A percentile compares a stretch with the other conserved stretches of the same genome.
Evolutionary conservation across 2,888 invertebrate species (phyloP).

Genomic region (Sphaeridia pumilis): DNA sequence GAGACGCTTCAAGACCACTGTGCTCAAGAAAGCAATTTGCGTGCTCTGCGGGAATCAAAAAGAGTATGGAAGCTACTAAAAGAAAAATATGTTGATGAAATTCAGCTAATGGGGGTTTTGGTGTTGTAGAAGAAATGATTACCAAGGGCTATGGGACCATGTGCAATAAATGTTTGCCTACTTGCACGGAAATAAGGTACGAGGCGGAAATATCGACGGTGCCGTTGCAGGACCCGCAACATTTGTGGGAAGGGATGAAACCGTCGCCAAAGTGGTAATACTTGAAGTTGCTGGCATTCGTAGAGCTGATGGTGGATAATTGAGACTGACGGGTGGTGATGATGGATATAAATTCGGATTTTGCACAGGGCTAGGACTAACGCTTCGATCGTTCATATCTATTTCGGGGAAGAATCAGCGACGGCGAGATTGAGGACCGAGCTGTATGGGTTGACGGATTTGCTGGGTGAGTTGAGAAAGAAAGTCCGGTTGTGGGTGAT

Average conservation of each 20-base stretch:
- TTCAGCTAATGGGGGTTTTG: no score
- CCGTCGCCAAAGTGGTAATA: slow-evolving; percentile 9
- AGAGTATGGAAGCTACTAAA: slow-evolving; percentile 24
- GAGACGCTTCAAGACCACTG: slow-evolving; percentile 14
- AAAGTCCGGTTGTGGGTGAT: no score
- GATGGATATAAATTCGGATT: background rate
- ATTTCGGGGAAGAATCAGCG: slow-evolving; percentile 27
- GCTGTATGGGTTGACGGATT: slow-evolving; percentile 27
- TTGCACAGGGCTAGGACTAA: slow-evolving; percentile 23
- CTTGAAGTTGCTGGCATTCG: no score
- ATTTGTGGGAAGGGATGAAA: slow-evolving; percentile 9
- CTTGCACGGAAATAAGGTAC: slow-evolving; percentile 63
- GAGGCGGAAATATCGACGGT: slow-evolving; percentile 50
- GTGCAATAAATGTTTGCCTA: slow-evolving; percentile 52
- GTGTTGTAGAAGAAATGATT: slow-evolving; percentile 6
- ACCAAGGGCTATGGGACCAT: background rate
- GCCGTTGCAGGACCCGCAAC: slow-evolving; percentile 41
- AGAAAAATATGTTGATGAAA: no score
- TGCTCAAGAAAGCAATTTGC: slow-evolving; percentile 24
- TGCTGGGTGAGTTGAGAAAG: slow-evolving; percentile 31
- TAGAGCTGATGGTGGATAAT: background rate
- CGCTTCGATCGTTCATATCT: slow-evolving; percentile 33
- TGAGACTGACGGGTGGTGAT: background rate
- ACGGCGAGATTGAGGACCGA: slow-evolving; percentile 31
- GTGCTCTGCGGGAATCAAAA: slow-evolving; percentile 24